These are phyloP conservation scores for Isoperla grammatica DNA, from an alignment of 2,888 invertebrate genomes.

Conservation along the genomic window DNA sequence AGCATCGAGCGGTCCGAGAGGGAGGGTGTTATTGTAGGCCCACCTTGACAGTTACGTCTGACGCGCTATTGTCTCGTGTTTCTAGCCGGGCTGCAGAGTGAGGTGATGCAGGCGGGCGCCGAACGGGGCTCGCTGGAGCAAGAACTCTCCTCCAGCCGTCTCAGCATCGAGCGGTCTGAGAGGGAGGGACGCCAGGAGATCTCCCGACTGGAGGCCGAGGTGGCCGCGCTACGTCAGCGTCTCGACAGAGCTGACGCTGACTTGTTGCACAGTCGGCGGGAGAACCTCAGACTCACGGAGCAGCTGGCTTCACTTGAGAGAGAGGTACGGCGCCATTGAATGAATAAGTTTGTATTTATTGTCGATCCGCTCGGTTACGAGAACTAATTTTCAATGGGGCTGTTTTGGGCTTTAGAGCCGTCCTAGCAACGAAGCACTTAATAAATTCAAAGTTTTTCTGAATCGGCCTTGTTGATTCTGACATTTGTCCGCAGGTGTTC, in stretches of 20 bases:
- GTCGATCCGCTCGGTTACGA: too few relatives aligned
- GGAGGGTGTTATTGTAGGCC: too few relatives aligned
- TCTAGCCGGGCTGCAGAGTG: slow-evolving; percentile 67
- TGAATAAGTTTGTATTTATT: too few relatives aligned
- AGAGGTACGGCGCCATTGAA: slow-evolving; percentile 68
- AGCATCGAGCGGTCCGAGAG: slow-evolving; percentile 64
- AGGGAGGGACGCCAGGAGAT: slow-evolving; percentile 71
- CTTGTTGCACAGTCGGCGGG: slow-evolving; percentile 70
- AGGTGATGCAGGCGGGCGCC: slow-evolving; percentile 66
- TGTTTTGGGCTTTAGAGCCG: too few relatives aligned
- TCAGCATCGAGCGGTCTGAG: slow-evolving; percentile 60
- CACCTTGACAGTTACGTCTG: too few relatives aligned
- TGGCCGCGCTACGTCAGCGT: slow-evolving; percentile 65
- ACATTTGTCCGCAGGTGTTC: too few relatives aligned
- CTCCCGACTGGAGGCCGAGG: slow-evolving; percentile 66
- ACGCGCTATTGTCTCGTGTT: too few relatives aligned
- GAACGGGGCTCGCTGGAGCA: slow-evolving; percentile 76
- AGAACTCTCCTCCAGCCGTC: slow-evolving; percentile 65
- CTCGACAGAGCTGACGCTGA: slow-evolving; percentile 77
- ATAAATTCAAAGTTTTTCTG: too few relatives aligned
- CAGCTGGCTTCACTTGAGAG: slow-evolving; percentile 74
- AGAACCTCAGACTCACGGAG: slow-evolving; percentile 71
- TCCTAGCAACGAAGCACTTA: too few relatives aligned
- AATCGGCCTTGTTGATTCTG: too few relatives aligned
- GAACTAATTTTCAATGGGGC: too few relatives aligned